These are phyloP conservation scores for Cepaea nemoralis DNA, from an alignment of 1,140 invertebrate species.

Conservation along the genomic window DNA sequence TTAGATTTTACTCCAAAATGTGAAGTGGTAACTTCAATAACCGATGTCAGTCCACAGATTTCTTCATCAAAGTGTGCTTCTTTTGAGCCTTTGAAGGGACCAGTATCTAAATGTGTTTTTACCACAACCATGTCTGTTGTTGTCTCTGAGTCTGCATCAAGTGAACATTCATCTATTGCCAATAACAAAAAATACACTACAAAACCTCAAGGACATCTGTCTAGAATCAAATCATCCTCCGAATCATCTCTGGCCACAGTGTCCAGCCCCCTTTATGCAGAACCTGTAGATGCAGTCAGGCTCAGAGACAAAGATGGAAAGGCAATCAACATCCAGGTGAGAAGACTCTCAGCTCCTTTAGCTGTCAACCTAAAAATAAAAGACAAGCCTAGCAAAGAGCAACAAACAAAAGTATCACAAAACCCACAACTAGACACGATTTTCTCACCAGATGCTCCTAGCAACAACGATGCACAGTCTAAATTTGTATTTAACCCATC, in stretches of 20 bases:
- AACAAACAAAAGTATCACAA: slow-evolving; percentile 32
- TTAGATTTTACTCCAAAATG: neutral
- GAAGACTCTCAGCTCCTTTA: slow-evolving; percentile 45
- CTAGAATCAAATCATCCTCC: slow-evolving; percentile 51
- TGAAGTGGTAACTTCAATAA: neutral
- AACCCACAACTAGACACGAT: slow-evolving; percentile 53
- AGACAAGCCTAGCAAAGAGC: neutral
- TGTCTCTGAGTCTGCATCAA: neutral
- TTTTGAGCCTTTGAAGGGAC: neutral
- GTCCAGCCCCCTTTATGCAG: slow-evolving; percentile 88
- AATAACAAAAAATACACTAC: slow-evolving; percentile 2
- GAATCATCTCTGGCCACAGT: slow-evolving; percentile 55
- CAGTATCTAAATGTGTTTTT: slow-evolving; percentile 8
- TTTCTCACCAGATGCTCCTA: slow-evolving; percentile 47
- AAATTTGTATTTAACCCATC: slow-evolving; percentile 21
- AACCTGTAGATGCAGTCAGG: slow-evolving; percentile 87
- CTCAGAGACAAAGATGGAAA: slow-evolving; percentile 37
- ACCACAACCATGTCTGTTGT: slow-evolving; percentile 27
- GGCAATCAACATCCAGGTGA: slow-evolving; percentile 29
- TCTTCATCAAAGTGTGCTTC: neutral
- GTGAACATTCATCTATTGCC: neutral
- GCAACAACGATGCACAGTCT: neutral
- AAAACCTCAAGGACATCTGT: slow-evolving; percentile 42
- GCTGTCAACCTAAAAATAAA: neutral
- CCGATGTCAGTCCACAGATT: neutral